A percentile compares a stretch with the other conserved stretches of the same genome.
Conservation (phyloP, 2,888 invertebrate species). For the Drosophila peninsularis region DNA sequence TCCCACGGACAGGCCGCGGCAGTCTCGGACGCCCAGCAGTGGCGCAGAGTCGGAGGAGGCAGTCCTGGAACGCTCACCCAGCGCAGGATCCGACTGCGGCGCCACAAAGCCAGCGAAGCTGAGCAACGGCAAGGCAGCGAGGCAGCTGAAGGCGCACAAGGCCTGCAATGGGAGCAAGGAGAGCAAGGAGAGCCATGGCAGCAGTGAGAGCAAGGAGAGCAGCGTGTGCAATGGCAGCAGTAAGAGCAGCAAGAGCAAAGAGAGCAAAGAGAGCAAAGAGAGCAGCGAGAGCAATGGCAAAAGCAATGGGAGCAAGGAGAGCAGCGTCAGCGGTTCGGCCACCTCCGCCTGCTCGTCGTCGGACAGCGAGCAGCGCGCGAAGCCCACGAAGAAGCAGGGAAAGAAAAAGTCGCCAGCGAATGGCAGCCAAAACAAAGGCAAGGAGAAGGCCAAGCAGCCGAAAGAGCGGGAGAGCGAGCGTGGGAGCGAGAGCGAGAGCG, state of each 20-base stretch:
- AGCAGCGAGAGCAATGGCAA: neutral
- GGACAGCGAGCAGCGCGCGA: conserved; percentile 76
- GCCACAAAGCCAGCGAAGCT: conserved; percentile 32
- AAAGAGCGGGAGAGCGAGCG: conserved; percentile 13
- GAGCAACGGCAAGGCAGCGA: conserved; percentile 47
- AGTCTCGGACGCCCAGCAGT: conserved; percentile 84
- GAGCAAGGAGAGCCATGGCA: neutral
- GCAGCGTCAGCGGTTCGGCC: conserved; percentile 79
- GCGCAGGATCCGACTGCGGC: conserved; percentile 85
- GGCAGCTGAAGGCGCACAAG: conserved; percentile 67
- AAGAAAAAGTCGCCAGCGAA: conserved; percentile 71
- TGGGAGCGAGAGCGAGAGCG: conserved; percentile 22
- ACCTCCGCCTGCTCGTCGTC: conserved; percentile 59
- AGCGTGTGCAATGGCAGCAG: conserved; percentile 5
- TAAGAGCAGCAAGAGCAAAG: neutral
- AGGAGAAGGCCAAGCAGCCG: conserved; percentile 5
- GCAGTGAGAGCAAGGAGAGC: conserved; percentile 3
- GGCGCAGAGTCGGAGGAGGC: conserved; percentile 82
- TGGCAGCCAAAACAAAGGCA: conserved; percentile 43
- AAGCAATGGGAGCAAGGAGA: conserved; percentile 3
- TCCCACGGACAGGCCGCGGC: conserved; percentile 83
- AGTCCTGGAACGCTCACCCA: conserved; percentile 84
- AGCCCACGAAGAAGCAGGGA: conserved; percentile 67
- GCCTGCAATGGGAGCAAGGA: conserved; percentile 74
- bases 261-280: neutral